Conservation (phyloP, 2,797 vertebrate species). For the Spea hammondii region DNA sequence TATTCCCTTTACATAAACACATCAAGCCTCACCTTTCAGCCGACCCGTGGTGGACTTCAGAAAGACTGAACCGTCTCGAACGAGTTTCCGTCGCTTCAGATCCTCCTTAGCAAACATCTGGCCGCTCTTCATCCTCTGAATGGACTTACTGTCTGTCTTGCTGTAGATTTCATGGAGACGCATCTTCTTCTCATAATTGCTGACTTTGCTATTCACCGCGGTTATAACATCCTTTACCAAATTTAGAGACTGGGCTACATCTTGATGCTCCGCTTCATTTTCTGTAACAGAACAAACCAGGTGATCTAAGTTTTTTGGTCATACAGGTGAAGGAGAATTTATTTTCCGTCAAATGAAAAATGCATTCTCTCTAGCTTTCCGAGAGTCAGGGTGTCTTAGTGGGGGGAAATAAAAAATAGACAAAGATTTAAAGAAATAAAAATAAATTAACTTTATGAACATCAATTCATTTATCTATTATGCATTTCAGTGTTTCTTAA, state of each 20-base stretch:
- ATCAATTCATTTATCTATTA: no score
- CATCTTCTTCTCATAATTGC: conserved; percentile 86
- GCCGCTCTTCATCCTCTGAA: conserved; percentile 93
- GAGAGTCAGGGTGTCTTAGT: no score
- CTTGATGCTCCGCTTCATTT: conserved; percentile 77
- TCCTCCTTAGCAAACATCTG: conserved; percentile 95
- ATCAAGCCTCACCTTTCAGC: conserved; percentile 77
- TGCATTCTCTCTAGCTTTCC: no score
- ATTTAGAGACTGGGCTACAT: conserved; percentile 78
- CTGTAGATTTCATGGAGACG: conserved; percentile 86
- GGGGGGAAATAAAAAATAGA: no score
- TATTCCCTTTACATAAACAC: background rate
- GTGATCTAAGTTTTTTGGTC: background rate
- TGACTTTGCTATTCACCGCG: conserved; percentile 88
- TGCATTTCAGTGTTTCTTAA: no score
- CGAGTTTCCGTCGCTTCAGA: conserved; percentile 81
- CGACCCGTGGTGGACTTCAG: conserved; percentile 80
- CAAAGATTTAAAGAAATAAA: no score
- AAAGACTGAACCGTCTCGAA: conserved; percentile 85
- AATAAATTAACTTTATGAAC: no score
- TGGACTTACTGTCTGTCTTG: conserved; percentile 89
- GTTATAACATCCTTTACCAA: conserved; percentile 85
- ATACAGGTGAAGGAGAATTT: no score
- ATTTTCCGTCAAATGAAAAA: no score
- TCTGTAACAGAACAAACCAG: conserved; percentile 65